Evolutionary conservation across 2,797 vertebrate genomes (phyloP), one percentile per base, ranked within the genome.

Genomic region (Tapirus indicus): DNA sequence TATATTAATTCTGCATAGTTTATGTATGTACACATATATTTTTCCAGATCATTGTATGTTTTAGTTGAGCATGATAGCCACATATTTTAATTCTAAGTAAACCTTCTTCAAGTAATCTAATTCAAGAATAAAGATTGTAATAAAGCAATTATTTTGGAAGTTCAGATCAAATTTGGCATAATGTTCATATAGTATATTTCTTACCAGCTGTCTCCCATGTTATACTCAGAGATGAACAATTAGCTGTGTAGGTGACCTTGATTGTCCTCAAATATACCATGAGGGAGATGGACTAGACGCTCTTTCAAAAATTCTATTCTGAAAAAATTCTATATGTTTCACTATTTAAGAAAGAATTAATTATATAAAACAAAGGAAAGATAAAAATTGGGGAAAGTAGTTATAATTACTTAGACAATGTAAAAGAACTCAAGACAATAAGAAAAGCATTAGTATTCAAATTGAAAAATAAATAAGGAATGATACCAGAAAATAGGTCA

Each of bases 261-360:
- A 32, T 23, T 78, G 7, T 94, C n/a, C 18, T 84, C 16, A 72
- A 68, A 60, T 64, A 62, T 62, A 79, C 68, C 18, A 20, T 86
- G n/a, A 94, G 1, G n/a, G 23, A 95, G 82, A 16, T 89, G 38
- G 62, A 12, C 14, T 49, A 90, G n/a, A 72, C 35, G 12, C 29
- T 71, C 49, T 95, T 92, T 69, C 8, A 74, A 66, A 82, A 90
- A 62, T 71, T 96, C 49, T 71, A 38, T 72, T 91, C 58, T 49
- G 32, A 82, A 80, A 88, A 92, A 66, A 21, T 5, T 54, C 7
- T 87, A 1, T 35, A 80, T 4, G 1, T 80, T 52, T 91, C n/a
- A 4, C 12, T 93, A n/a, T 41, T 88, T 66, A 85, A 95, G n/a
- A 64, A 79, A 86, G 3, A 78, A 91, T 75, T 72, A 9, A 25